Conservation (phyloP, 2,113 vertebrate species). For the Paraplagusia blochii region DNA sequence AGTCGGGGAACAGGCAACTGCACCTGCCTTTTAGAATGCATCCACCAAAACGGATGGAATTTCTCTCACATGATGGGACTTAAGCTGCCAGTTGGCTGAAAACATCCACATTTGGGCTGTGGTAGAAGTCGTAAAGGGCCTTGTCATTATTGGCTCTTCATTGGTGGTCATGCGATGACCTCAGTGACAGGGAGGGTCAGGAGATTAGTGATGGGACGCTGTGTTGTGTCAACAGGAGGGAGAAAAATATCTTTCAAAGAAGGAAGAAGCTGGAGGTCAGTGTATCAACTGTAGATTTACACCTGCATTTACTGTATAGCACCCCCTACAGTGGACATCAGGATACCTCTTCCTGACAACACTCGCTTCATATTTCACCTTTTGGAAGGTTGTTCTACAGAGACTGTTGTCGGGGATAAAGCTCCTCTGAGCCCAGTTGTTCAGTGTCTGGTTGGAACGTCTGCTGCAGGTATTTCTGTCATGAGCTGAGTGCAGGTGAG, state of each 20-base stretch:
- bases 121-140: constrained; percentile 19
- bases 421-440: constrained; percentile 33
- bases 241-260: constrained; percentile 14
- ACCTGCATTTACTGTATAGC: no score
- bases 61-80: constrained; percentile 32
- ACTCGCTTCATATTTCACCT: no score
- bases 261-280: constrained; percentile 17
- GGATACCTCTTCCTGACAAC: no score
- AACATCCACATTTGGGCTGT: not conserved
- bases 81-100: constrained; percentile 6
- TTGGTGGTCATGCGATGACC: constrained; percentile 55
- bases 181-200: constrained; percentile 37
- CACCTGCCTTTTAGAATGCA: constrained; percentile 33
- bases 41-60: not conserved
- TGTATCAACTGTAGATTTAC: not conserved
- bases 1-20: constrained; percentile 1
- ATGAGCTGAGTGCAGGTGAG: constrained; percentile 17
- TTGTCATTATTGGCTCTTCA: constrained; percentile 31
- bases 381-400: no score
- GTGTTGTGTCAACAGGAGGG: constrained; percentile 68
- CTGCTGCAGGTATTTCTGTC: constrained; percentile 33
- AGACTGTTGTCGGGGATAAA: not conserved
- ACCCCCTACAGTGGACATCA: no score
- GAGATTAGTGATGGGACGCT: constrained; percentile 52
- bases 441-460: constrained; percentile 30